Evolutionary conservation across 2,113 vertebrate species (phyloP), one percentile per base, ranked within the genome.

Genomic region (Sphaerodactylus townsendi): DNA sequence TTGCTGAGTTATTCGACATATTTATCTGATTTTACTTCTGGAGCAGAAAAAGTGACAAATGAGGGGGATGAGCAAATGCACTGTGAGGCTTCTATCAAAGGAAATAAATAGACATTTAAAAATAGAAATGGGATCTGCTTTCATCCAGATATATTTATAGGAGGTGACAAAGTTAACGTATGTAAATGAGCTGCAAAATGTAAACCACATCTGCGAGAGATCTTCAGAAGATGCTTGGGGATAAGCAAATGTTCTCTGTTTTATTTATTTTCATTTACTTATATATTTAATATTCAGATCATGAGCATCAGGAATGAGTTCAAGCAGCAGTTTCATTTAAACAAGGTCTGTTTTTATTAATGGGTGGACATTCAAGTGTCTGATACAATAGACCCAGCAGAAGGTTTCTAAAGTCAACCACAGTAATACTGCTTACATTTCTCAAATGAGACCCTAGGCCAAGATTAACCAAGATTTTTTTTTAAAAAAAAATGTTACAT

Each of bases 1-100:
- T 48, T 33, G 50, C 44, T 79, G 5, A 1, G 10, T 2, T 48
- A 69, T 30, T 79, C 81, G 77, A 35, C 44, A 83, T 1, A 30
- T 78, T 73, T 44, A 39, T 35, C 46, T 91, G 72, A 69, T 53
- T 89, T 84, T 35, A 72, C 75, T 21, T 0, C 0, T 82, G 14
- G 39, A 59, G 35, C 23, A 74, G 39, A 59, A 88, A 87, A 89
- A 77, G 25, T 75, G 46, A 64, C 56, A 79, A 68, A 85, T 64
- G n/a, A 75, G 85, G 79, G 68, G 62, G 1, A 50, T 66, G 33
- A 62, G 39, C 11, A 86, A 79, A 72, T 21, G 30, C 30, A 53
- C 83, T 21, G 14, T 72, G 10, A 84, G 72, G 2, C 5, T 30
- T 72, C 74, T 44, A 79, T 85, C n/a, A 74, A 39, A 81, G 33